These are phyloP conservation scores for Ascidia mentula DNA, from an alignment of 23 tunicate species.

Conservation along the genomic window DNA sequence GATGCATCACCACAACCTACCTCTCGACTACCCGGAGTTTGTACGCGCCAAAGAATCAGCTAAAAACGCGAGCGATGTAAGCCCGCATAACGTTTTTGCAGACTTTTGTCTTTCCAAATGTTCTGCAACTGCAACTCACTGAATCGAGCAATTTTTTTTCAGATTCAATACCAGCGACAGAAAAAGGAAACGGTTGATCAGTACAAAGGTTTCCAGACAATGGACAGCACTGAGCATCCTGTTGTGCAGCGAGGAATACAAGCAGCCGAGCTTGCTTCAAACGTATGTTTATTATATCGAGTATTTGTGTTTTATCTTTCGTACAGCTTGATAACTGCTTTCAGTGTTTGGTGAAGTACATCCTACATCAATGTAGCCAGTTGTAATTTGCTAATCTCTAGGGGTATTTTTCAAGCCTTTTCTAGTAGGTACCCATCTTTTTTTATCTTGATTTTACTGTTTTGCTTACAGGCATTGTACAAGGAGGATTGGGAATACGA, in stretches of 20 bases:
- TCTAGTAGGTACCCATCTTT: too few species aligned
- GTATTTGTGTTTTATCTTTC: not conserved
- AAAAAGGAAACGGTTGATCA: constrained; percentile 59
- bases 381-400: too few species aligned
- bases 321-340: not conserved
- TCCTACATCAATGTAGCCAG: not conserved
- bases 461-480: constrained; percentile 27
- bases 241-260: constrained; percentile 76
- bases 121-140: not conserved
- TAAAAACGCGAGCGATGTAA: constrained; percentile 79
- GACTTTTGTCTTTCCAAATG: not conserved
- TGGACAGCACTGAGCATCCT: constrained; percentile 89
- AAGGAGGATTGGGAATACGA: constrained; percentile 86
- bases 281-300: constrained; percentile 12
- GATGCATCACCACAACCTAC: constrained; percentile 60
- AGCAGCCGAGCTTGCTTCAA: constrained; percentile 49
- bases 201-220: constrained; percentile 89
- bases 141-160: not conserved
- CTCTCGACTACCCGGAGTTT: constrained; percentile 79
- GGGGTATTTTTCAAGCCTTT: too few species aligned
- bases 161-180: constrained; percentile 81
- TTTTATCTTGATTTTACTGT: too few species aligned
- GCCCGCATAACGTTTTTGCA: not conserved
- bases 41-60: constrained; percentile 73
- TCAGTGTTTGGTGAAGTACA: not conserved